Evolutionary conservation across 1,140 invertebrate species (phyloP).

Genomic region (Bombus ignitus): DNA sequence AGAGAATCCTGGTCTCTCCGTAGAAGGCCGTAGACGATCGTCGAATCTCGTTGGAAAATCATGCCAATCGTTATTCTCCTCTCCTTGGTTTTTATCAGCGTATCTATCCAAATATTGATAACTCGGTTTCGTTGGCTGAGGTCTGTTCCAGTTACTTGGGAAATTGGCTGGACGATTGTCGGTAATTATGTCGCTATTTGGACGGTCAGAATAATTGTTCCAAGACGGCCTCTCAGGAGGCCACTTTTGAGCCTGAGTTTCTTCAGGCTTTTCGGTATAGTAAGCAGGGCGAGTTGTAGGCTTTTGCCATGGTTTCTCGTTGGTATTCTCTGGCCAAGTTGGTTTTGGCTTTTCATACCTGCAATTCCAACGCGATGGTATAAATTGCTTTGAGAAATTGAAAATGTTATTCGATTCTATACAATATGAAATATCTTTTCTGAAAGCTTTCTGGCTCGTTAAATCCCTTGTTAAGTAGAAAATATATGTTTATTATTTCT

Average conservation of each 20-base stretch:
- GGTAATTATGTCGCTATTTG: constrained; percentile 84
- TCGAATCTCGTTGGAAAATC: constrained; percentile 71
- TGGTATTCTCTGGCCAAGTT: constrained; percentile 67
- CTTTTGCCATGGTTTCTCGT: constrained; percentile 76
- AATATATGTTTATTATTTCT: too few species aligned
- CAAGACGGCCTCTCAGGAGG: constrained; percentile 77
- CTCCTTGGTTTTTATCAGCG: constrained; percentile 64
- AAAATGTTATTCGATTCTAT: too few species aligned
- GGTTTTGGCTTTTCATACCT: constrained; percentile 79
- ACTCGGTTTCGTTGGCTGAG: constrained; percentile 64
- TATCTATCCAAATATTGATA: constrained; percentile 74
- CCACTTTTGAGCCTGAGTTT: constrained; percentile 78
- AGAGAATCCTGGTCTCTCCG: constrained; percentile 76
- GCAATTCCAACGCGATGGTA: neutral
- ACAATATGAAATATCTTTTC: neutral
- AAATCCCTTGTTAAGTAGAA: too few species aligned
- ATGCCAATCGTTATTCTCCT: constrained; percentile 71
- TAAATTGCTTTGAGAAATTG: neutral
- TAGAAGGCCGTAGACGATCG: constrained; percentile 59
- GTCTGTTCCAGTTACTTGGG: constrained; percentile 81
- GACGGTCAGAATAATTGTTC: constrained; percentile 73
- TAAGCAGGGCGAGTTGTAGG: constrained; percentile 63
- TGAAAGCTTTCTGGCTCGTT: too few species aligned
- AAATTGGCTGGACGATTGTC: constrained; percentile 87
- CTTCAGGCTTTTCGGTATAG: constrained; percentile 67